Evolutionary conservation across 2,888 invertebrate genomes (phyloP).

Genomic region (Tachina fera): DNA sequence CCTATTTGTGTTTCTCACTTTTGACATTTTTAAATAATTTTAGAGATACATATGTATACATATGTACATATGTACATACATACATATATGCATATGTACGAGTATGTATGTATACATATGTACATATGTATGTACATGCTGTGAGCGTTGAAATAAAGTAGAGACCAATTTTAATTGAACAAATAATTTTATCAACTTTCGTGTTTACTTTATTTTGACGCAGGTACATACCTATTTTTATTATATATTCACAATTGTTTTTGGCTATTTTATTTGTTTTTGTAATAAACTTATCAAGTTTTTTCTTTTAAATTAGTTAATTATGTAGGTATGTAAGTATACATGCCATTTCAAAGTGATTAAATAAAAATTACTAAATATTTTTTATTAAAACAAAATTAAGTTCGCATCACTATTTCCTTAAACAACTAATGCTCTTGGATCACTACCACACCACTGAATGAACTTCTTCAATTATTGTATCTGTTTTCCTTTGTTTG

Average conservation of each 20-base stretch:
- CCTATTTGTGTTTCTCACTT: constrained; percentile 60
- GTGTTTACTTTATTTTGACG: no score
- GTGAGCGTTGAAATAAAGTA: background rate
- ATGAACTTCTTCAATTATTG: constrained; percentile 91
- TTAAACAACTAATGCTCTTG: constrained; percentile 84
- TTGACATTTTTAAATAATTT: constrained; percentile 62
- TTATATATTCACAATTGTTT: constrained; percentile 6
- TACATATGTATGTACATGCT: background rate
- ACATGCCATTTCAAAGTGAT: background rate
- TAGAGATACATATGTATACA: background rate
- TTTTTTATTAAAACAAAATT: constrained; percentile 28
- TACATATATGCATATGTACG: no score
- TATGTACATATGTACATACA: background rate
- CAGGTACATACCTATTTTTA: background rate
- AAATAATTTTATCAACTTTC: no score
- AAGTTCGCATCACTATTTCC: constrained; percentile 60
- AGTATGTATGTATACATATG: background rate
- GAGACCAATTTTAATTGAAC: no score
- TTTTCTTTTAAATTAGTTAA: background rate
- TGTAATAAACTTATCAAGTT: constrained; percentile 3
- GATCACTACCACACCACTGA: constrained; percentile 92
- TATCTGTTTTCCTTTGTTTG: constrained; percentile 80
- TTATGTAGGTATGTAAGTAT: background rate
- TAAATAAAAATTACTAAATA: background rate
- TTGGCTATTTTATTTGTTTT: background rate